A percentile compares a stretch with the other conserved stretches of the same genome.
phyloP scores from a whole-genome alignment of 2,113 vertebrate species.

The Chaetodon auriga region DNA sequence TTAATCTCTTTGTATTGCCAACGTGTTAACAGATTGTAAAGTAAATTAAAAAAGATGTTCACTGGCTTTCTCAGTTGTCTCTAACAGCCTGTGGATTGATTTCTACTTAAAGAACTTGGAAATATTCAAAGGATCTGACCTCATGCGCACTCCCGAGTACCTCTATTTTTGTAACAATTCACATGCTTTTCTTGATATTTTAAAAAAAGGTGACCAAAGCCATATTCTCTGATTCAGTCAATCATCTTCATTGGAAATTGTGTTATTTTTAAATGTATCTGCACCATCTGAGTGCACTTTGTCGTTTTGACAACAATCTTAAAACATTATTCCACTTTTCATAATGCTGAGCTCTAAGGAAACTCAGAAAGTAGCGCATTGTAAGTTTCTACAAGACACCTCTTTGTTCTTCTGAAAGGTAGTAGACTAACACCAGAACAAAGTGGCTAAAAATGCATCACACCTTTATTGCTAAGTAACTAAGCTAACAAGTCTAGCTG shows the following conservation, averaged over 20 bases:
- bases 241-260: not conserved
- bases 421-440: conserved; percentile 21
- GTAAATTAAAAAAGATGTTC: too few species aligned
- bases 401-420: conserved; percentile 5
- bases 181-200: not conserved
- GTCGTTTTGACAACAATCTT: conserved; percentile 12
- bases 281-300: not conserved
- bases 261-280: conserved; percentile 5
- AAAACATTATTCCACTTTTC: conserved; percentile 12
- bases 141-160: not conserved
- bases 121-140: too few species aligned
- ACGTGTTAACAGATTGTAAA: too few species aligned
- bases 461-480: not conserved
- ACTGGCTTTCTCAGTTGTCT: too few species aligned
- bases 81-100: too few species aligned
- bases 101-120: too few species aligned
- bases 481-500: not conserved
- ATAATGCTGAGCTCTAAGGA: not conserved
- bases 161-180: not conserved
- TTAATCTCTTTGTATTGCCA: too few species aligned
- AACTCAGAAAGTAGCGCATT: not conserved
- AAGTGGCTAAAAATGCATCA: conserved; percentile 15
- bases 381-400: not conserved
- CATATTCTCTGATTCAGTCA: not conserved
- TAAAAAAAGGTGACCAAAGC: not conserved